Percentiles rank a stretch among this genome's conserved stretches.
phyloP scores from a whole-genome alignment of 2,888 invertebrate species.

The Drosophila meridionalis region DNA sequence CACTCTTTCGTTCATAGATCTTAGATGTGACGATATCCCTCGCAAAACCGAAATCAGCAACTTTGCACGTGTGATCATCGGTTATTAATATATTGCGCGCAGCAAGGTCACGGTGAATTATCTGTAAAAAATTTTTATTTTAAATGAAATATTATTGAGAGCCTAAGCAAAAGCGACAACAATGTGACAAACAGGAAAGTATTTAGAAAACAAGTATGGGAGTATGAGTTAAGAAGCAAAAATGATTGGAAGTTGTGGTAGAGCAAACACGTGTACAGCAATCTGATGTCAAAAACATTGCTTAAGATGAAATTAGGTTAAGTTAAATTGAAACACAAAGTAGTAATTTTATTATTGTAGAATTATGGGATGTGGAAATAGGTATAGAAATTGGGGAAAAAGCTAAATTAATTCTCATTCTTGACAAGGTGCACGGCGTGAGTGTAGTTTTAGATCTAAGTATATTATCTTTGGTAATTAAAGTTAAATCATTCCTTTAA shows the following conservation, averaged over 20 bases:
- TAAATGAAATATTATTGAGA: background rate
- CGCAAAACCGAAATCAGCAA: slow-evolving; percentile 97
- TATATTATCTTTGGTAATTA: background rate
- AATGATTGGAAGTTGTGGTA: too few species aligned
- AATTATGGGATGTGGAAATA: too few species aligned
- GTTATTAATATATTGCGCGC: slow-evolving; percentile 95
- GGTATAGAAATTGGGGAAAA: too few species aligned
- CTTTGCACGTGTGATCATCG: slow-evolving; percentile 94
- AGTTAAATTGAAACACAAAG: background rate
- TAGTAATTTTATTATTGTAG: background rate
- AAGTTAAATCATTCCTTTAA: background rate
- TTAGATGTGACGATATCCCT: slow-evolving; percentile 95
- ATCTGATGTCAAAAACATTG: too few species aligned
- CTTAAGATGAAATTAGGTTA: background rate
- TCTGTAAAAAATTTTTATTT: slow-evolving; percentile 85
- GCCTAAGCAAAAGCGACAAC: background rate
- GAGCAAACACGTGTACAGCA: too few species aligned
- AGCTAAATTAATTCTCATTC: background rate
- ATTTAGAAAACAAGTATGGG: too few species aligned
- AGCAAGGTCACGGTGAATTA: slow-evolving; percentile 95
- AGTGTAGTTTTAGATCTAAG: too few species aligned
- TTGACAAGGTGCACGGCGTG: background rate
- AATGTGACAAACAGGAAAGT: too few species aligned
- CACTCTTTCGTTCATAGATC: slow-evolving; percentile 94
- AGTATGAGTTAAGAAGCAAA: too few species aligned